Conservation (phyloP, 2,113 vertebrate genomes). For the Pavo muticus region DNA sequence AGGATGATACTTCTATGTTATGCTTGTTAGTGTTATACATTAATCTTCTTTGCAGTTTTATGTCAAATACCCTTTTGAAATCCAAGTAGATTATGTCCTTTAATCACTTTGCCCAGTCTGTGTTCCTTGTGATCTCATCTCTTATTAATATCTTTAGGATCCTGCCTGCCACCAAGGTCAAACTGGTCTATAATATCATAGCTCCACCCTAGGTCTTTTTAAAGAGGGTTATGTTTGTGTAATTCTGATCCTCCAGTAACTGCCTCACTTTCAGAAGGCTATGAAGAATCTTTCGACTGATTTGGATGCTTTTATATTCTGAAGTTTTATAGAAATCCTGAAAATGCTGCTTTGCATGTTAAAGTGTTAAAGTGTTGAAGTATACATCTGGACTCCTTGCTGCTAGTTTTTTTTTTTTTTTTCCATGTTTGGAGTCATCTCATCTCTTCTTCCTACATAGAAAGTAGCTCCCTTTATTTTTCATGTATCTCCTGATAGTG, state of each 20-base stretch:
- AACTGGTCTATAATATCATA: slow-evolving; percentile 51
- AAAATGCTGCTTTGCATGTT: not conserved
- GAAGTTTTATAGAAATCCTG: not conserved
- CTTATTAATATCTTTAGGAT: slow-evolving; percentile 67
- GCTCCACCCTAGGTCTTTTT: not conserved
- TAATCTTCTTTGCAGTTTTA: slow-evolving; percentile 51
- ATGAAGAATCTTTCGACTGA: not conserved
- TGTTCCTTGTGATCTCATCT: slow-evolving; percentile 68
- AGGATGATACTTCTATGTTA: not conserved
- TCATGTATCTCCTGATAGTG: not conserved
- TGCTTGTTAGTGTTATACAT: not conserved
- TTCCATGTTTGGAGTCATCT: not conserved
- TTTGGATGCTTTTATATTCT: not conserved
- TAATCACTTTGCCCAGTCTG: slow-evolving; percentile 55
- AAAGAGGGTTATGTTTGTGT: slow-evolving; percentile 3
- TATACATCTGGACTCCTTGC: fast-evolving
- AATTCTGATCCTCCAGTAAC: not conserved
- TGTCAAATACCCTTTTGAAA: slow-evolving; percentile 53
- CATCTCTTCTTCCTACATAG: fast-evolving
- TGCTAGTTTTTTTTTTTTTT: not conserved
- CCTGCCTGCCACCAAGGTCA: slow-evolving; percentile 56
- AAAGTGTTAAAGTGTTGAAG: not conserved
- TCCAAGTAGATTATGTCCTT: slow-evolving; percentile 58
- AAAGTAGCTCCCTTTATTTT: not conserved
- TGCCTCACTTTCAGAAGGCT: not conserved